phyloP scores from a whole-genome alignment of 2,888 invertebrate genomes.

The Halictus quadricinctus region DNA sequence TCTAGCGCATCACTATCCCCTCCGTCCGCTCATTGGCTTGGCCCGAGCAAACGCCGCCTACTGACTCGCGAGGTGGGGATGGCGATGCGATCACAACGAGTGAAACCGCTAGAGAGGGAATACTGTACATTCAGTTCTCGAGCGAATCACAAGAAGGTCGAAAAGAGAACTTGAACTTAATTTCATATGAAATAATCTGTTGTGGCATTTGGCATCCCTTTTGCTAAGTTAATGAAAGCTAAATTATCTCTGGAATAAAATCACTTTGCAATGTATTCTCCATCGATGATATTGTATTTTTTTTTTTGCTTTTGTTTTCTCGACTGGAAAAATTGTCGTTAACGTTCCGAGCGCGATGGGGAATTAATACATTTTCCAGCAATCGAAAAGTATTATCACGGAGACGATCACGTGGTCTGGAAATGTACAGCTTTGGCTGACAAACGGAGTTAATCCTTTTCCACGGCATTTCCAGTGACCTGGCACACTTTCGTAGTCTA shows the following conservation, averaged over 20 bases:
- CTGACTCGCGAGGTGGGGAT: not conserved
- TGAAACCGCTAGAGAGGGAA: not conserved
- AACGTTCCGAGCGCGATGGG: not conserved
- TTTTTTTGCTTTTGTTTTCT: not conserved
- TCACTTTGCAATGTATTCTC: not conserved
- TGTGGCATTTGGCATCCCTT: not conserved
- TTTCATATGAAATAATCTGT: not conserved
- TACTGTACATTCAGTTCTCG: slow-evolving; percentile 14
- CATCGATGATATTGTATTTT: not conserved
- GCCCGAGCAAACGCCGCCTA: not conserved
- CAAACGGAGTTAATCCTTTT: slow-evolving; percentile 32
- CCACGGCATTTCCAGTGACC: slow-evolving; percentile 80
- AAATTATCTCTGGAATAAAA: not conserved
- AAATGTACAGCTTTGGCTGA: slow-evolving; percentile 20
- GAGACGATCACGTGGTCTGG: not conserved
- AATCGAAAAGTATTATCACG: not conserved
- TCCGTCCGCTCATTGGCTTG: not conserved
- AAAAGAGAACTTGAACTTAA: not conserved
- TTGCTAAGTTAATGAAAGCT: not conserved
- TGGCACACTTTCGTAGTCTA: slow-evolving; percentile 72
- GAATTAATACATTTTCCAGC: slow-evolving; percentile 8
- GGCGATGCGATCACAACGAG: not conserved
- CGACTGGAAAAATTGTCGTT: not conserved
- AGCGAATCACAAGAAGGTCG: slow-evolving; percentile 1
- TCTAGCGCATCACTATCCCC: not conserved